These are phyloP conservation scores for Thyatira batis DNA, from an alignment of 2,888 invertebrate genomes.

Conservation along the genomic window DNA sequence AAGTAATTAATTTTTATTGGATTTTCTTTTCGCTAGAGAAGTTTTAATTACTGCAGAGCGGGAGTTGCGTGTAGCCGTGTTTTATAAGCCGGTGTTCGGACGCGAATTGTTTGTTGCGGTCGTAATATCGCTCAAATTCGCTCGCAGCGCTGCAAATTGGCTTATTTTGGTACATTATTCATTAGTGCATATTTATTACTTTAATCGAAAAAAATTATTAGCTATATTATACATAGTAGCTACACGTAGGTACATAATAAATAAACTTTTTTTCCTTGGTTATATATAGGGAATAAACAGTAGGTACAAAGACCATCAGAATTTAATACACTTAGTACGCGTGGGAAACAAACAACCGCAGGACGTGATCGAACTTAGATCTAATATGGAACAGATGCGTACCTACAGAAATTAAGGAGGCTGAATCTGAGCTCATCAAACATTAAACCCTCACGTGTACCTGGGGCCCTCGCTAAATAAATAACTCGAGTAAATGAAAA, in stretches of 20 bases:
- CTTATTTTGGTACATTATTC: slow-evolving; percentile 54
- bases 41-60: slow-evolving; percentile 66
- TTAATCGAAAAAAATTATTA: slow-evolving; percentile 9
- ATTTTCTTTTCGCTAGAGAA: slow-evolving; percentile 68
- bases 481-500: slow-evolving; percentile 77
- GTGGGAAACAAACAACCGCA: slow-evolving; percentile 41
- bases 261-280: too few species aligned
- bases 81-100: slow-evolving; percentile 52
- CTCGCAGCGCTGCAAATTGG: slow-evolving; percentile 48
- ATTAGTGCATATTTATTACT: slow-evolving; percentile 40
- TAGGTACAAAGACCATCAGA: slow-evolving; percentile 23
- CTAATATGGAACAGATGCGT: slow-evolving; percentile 48
- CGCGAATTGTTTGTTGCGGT: slow-evolving; percentile 67
- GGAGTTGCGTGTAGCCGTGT: slow-evolving; percentile 50
- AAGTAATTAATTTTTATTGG: slow-evolving; percentile 70
- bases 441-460: slow-evolving; percentile 68
- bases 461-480: slow-evolving; percentile 72
- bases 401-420: slow-evolving; percentile 67
- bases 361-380: slow-evolving; percentile 60
- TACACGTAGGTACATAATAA: slow-evolving; percentile 15
- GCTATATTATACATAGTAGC: slow-evolving; percentile 15
- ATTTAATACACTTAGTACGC: slow-evolving; percentile 54
- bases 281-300: too few species aligned
- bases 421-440: slow-evolving; percentile 77
- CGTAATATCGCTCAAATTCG: slow-evolving; percentile 58